A percentile compares a stretch with the other conserved stretches of the same genome.
phyloP scores from a whole-genome alignment of 1,140 invertebrate genomes.

The Philotrypesis tridentata region DNA sequence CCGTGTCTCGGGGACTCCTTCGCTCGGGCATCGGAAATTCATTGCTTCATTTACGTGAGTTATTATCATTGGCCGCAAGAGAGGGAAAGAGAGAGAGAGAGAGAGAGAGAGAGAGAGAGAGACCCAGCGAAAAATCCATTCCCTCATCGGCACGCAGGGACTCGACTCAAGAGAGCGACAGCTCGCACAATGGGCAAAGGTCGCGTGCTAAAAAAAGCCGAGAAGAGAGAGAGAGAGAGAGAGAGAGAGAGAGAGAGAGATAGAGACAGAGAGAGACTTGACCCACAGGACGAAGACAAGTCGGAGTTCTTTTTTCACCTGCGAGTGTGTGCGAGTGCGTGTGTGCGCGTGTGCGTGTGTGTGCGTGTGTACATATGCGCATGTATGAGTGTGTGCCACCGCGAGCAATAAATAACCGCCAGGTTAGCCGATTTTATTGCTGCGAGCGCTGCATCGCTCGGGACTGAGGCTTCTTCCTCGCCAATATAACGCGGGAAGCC shows the following conservation, averaged over 20 bases:
- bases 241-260: not conserved
- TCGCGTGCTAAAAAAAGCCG: slow-evolving; percentile 1
- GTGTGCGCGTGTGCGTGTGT: slow-evolving; percentile 56
- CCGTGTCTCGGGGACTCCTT: not conserved
- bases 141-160: not conserved
- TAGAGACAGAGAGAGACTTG: not conserved
- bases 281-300: slow-evolving; percentile 13
- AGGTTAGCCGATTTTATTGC: slow-evolving; percentile 73
- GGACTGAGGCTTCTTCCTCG: slow-evolving; percentile 51
- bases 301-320: slow-evolving; percentile 66
- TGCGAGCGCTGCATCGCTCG: slow-evolving; percentile 61
- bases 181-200: slow-evolving; percentile 12
- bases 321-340: slow-evolving; percentile 58
- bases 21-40: slow-evolving; percentile 29
- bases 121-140: slow-evolving; percentile 32
- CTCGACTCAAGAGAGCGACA: slow-evolving; percentile 11
- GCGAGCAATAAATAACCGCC: slow-evolving; percentile 74
- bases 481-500: slow-evolving; percentile 39
- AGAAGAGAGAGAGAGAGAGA: not conserved
- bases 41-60: slow-evolving; percentile 43
- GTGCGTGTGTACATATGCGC: too few species aligned
- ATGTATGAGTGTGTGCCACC: slow-evolving; percentile 59
- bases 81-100: not conserved
- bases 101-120: not conserved
- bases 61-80: slow-evolving; percentile 29